Conservation (phyloP, 2,113 vertebrate genomes). For the Jaculus jaculus region DNA sequence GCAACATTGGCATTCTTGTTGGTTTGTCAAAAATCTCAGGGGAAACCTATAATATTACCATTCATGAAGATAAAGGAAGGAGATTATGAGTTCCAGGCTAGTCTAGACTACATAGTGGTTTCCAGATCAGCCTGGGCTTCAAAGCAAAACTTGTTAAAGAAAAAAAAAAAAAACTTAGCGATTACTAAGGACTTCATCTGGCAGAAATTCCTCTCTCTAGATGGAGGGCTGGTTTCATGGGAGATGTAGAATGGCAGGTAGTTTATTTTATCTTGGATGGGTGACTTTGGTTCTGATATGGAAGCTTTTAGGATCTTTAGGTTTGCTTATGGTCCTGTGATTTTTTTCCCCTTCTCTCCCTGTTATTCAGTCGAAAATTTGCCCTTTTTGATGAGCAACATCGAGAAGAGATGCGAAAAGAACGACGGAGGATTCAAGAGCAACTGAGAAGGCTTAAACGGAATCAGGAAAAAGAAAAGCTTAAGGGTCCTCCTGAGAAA, state of each 20-base stretch:
- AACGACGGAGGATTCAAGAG: constrained; percentile 95
- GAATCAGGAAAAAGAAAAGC: constrained; percentile 97
- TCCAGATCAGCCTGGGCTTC: neutral
- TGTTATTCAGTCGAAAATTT: constrained; percentile 91
- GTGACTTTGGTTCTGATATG: constrained; percentile 39
- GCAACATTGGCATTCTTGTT: constrained; percentile 10
- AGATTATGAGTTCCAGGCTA: neutral
- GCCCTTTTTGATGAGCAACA: constrained; percentile 98
- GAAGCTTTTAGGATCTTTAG: neutral
- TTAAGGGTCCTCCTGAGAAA: constrained; percentile 97
- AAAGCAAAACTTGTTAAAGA: neutral
- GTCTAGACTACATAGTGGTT: neutral
- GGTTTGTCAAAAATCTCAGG: constrained; percentile 40
- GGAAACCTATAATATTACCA: neutral
- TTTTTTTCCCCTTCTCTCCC: neutral
- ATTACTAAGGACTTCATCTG: neutral
- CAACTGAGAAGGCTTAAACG: constrained; percentile 95
- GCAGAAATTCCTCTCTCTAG: neutral
- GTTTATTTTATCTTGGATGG: neutral
- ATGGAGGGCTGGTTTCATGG: neutral
- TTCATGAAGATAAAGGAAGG: neutral
- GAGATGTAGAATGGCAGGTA: neutral
- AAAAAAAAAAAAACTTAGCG: constrained; percentile 15
- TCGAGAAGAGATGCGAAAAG: constrained; percentile 99
- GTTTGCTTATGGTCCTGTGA: constrained; percentile 50